These are phyloP conservation scores for Harmothoe impar DNA, from an alignment of 2,888 invertebrate species.

Conservation along the genomic window DNA sequence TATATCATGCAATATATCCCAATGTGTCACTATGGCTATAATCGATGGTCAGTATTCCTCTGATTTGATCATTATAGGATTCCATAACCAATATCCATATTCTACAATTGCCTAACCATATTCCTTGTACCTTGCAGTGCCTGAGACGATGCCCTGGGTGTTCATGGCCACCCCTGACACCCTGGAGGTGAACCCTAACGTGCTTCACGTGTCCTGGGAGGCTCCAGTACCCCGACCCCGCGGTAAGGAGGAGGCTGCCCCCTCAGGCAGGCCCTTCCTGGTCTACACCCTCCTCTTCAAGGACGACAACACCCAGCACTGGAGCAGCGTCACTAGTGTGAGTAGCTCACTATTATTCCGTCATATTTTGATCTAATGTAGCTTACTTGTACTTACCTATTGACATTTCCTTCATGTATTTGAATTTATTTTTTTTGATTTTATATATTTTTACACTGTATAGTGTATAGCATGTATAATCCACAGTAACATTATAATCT, in stretches of 20 bases:
- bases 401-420: too few species aligned
- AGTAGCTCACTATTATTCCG: not conserved
- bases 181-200: not conserved
- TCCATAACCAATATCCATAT: too few species aligned
- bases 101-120: too few species aligned
- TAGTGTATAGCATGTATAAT: too few species aligned
- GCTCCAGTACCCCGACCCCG: not conserved
- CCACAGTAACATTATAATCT: not conserved
- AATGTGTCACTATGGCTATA: too few species aligned
- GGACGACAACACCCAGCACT: slow-evolving; percentile 18
- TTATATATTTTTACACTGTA: too few species aligned
- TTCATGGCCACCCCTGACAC: not conserved
- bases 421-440: too few species aligned
- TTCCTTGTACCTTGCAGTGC: not conserved
- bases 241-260: slow-evolving; percentile 9
- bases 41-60: too few species aligned
- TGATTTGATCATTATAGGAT: too few species aligned
- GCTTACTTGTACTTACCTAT: too few species aligned
- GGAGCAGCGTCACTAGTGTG: slow-evolving; percentile 30
- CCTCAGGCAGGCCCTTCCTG: slow-evolving; percentile 29
- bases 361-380: not conserved
- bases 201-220: slow-evolving; percentile 47
- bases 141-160: slow-evolving; percentile 19
- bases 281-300: slow-evolving; percentile 52
- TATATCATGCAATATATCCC: not conserved